A percentile compares a stretch with the other conserved stretches of the same genome.
These are phyloP conservation scores for Andrena marginata DNA, from an alignment of 2,888 invertebrate genomes.

Conservation along the genomic window DNA sequence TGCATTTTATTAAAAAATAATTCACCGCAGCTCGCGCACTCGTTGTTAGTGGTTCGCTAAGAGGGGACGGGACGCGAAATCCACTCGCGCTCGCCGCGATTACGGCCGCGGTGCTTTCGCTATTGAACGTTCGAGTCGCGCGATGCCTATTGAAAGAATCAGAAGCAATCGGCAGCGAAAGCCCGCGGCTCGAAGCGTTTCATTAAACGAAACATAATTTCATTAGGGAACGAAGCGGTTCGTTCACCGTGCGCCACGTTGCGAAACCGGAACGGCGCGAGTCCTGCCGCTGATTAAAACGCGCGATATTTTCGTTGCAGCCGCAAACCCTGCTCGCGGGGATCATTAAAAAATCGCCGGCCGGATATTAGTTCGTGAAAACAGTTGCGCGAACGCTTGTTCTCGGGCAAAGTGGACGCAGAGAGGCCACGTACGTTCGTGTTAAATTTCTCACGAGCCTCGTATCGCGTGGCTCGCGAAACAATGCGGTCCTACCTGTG, in stretches of 20 bases:
- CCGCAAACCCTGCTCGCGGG: background rate
- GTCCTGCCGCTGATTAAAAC: slow-evolving; percentile 3
- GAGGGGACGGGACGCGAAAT: slow-evolving; percentile 5
- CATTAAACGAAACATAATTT: slow-evolving; percentile 2
- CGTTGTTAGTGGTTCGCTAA: background rate
- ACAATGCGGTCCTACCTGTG: background rate
- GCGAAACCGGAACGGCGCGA: background rate
- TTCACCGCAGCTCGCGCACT: background rate
- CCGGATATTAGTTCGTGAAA: background rate
- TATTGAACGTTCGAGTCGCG: background rate
- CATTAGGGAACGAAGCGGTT: background rate
- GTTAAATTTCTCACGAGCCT: slow-evolving; percentile 37
- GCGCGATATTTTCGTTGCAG: background rate
- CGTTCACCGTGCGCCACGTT: background rate
- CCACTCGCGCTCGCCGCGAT: background rate
- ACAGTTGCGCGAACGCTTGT: background rate
- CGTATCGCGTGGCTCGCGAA: slow-evolving; percentile 22
- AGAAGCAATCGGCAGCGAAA: background rate
- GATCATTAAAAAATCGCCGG: background rate
- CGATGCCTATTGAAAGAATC: slow-evolving; percentile 16
- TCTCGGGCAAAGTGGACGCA: background rate
- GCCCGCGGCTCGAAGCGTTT: background rate
- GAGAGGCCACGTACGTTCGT: background rate
- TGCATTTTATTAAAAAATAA: slow-evolving; percentile 57
- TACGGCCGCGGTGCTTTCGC: slow-evolving; percentile 1